Evolutionary conservation across 1,140 invertebrate genomes (phyloP).

Genomic region (Drosophila leontia): DNA sequence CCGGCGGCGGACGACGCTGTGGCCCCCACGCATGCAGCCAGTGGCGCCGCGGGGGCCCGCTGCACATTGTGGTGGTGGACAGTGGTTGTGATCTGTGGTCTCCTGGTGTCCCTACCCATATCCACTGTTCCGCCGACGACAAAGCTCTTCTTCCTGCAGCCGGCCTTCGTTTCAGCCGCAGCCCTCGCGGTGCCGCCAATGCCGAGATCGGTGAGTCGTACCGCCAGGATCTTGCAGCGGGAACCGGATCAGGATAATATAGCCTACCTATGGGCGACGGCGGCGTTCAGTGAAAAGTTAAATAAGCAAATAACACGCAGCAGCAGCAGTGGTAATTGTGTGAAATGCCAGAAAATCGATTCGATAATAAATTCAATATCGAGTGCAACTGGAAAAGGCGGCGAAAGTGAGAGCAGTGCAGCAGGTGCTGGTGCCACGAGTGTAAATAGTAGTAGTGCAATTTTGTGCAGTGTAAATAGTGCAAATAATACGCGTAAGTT

Average conservation of each 20-base stretch:
- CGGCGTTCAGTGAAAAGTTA: slow-evolving; percentile 8
- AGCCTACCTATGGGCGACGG: slow-evolving; percentile 60
- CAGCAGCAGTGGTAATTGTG: slow-evolving; percentile 28
- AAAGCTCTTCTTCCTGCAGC: slow-evolving; percentile 34
- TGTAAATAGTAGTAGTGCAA: slow-evolving; percentile 63
- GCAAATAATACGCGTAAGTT: slow-evolving; percentile 75
- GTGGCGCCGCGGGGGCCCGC: slow-evolving; percentile 84
- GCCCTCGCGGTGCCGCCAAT: slow-evolving; percentile 84
- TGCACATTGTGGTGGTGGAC: slow-evolving; percentile 68
- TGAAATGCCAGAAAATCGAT: slow-evolving; percentile 58
- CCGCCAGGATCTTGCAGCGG: slow-evolving; percentile 36
- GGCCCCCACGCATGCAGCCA: slow-evolving; percentile 84
- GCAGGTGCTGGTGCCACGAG: neutral
- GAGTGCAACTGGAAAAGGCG: slow-evolving; percentile 58
- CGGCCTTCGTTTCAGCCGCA: slow-evolving; percentile 55
- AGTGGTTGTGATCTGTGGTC: slow-evolving; percentile 62
- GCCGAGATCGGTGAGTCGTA: slow-evolving; percentile 40
- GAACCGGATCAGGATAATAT: slow-evolving; percentile 36
- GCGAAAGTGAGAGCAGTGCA: slow-evolving; percentile 37
- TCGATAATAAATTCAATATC: slow-evolving; percentile 30
- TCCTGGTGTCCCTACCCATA: slow-evolving; percentile 19
- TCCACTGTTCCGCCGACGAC: slow-evolving; percentile 11
- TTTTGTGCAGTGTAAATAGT: slow-evolving; percentile 83
- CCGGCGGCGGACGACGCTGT: slow-evolving; percentile 81
- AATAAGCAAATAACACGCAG: slow-evolving; percentile 4